phyloP scores from a whole-genome alignment of 2,113 vertebrate genomes.

The Campylomormyrus tamandua region DNA sequence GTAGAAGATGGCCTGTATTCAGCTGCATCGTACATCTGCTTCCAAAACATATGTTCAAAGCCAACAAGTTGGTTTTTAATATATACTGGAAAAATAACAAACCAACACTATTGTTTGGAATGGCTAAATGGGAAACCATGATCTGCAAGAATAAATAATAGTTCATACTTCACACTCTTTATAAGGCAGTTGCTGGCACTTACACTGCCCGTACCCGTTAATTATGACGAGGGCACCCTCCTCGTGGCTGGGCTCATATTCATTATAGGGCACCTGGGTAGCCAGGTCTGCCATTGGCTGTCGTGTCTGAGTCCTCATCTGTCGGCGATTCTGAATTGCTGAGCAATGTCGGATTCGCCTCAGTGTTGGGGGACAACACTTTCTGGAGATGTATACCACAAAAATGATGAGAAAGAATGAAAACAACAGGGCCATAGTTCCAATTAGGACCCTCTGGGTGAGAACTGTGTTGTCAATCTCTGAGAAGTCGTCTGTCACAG shows the following conservation, averaged over 20 bases:
- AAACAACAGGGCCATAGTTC: slow-evolving; percentile 98
- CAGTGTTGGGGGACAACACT: slow-evolving; percentile 94
- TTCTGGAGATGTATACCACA: slow-evolving; percentile 96
- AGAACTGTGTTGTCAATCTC: slow-evolving; percentile 89
- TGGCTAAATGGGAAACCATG: slow-evolving; percentile 64
- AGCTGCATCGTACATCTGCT: slow-evolving; percentile 43
- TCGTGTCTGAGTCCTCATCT: slow-evolving; percentile 94
- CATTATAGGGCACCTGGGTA: slow-evolving; percentile 96
- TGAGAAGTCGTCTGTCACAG: slow-evolving; percentile 78
- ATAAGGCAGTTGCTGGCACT: slow-evolving; percentile 98
- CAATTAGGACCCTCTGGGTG: slow-evolving; percentile 94
- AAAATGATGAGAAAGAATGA: slow-evolving; percentile 99
- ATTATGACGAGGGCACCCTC: slow-evolving; percentile 95
- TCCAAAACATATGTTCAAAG: slow-evolving; percentile 47
- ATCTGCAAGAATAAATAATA: slow-evolving; percentile 64
- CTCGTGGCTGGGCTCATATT: slow-evolving; percentile 93
- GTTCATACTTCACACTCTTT: slow-evolving; percentile 99
- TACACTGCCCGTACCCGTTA: slow-evolving; percentile 98
- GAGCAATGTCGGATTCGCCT: slow-evolving; percentile 95
- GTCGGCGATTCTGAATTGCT: slow-evolving; percentile 92
- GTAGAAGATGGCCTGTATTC: slow-evolving; percentile 15
- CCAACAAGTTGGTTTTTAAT: slow-evolving; percentile 43
- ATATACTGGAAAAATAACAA: slow-evolving; percentile 49
- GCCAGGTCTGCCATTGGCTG: slow-evolving; percentile 94
- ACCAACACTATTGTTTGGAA: slow-evolving; percentile 69